Percentiles rank a stretch among this genome's conserved stretches.
Conservation (phyloP, 1,140 invertebrate species). For the Drosophila varians region DNA sequence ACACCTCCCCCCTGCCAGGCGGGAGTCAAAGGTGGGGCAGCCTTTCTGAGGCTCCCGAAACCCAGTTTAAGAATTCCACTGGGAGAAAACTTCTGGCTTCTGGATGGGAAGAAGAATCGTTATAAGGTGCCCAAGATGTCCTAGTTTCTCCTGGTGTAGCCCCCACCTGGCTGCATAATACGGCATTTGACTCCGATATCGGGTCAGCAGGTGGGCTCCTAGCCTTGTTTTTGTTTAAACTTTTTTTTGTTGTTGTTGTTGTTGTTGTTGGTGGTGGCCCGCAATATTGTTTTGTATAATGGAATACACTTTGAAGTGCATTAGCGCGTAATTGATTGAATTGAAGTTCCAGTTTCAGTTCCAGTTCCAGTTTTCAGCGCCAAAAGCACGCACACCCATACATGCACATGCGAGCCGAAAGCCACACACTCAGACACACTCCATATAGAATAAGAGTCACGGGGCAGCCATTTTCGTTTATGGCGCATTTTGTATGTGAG, state of each 20-base stretch:
- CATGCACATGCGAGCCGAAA: not conserved
- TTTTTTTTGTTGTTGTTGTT: too few relatives aligned
- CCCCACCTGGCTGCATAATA: not conserved
- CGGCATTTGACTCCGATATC: constrained; percentile 9
- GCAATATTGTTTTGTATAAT: constrained; percentile 54
- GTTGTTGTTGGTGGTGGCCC: constrained; percentile 5
- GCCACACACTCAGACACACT: not conserved
- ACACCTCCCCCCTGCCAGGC: constrained; percentile 1
- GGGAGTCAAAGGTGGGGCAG: constrained; percentile 1
- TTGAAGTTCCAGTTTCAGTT: constrained; percentile 53
- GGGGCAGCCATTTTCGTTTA: constrained; percentile 59
- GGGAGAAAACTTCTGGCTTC: not conserved
- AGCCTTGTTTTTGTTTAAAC: not conserved
- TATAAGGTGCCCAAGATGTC: too few relatives aligned
- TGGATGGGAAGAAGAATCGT: too few relatives aligned
- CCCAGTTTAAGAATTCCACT: constrained; percentile 4
- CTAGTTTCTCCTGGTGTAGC: not conserved
- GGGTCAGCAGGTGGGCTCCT: constrained; percentile 8
- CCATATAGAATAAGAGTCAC: constrained; percentile 7
- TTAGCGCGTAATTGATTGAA: constrained; percentile 67
- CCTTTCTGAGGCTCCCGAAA: not conserved
- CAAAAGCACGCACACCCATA: constrained; percentile 5
- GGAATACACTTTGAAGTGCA: constrained; percentile 53
- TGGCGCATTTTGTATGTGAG: constrained; percentile 45
- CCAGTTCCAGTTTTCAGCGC: constrained; percentile 10